A percentile compares a stretch with the other conserved stretches of the same genome.
Evolutionary conservation across 2,797 vertebrate genomes (phyloP).

Genomic region (Austrolebias charrua): DNA sequence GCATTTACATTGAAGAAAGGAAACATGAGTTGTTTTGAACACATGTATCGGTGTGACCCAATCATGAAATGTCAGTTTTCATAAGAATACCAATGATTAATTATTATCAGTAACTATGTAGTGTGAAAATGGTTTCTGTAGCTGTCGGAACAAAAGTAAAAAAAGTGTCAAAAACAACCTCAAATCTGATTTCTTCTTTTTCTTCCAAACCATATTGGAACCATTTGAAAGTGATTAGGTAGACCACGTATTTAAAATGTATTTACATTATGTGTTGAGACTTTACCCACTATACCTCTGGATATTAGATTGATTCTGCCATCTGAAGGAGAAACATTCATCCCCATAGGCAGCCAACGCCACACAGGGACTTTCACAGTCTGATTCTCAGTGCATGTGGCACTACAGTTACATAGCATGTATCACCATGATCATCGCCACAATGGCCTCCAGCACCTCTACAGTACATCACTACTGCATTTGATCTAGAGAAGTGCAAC

Average conservation of each 20-base stretch:
- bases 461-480: neutral
- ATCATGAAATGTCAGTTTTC: constrained; percentile 42
- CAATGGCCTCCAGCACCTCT: neutral
- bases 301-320: constrained; percentile 31
- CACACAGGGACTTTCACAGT: constrained; percentile 21
- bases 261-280: neutral
- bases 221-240: constrained; percentile 5
- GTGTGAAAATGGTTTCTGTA: constrained; percentile 51
- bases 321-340: constrained; percentile 14
- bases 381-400: constrained; percentile 26
- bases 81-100: constrained; percentile 47
- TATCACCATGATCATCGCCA: constrained; percentile 33
- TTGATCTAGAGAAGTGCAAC: constrained; percentile 5
- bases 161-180: constrained; percentile 14
- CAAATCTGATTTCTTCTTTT: neutral
- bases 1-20: neutral
- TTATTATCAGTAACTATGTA: constrained; percentile 28
- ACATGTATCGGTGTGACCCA: constrained; percentile 22
- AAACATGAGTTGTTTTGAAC: constrained; percentile 17
- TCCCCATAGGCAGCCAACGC: constrained; percentile 27
- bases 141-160: constrained; percentile 23
- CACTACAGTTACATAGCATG: constrained; percentile 29
- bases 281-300: constrained; percentile 14
- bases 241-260: neutral
- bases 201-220: neutral